Evolutionary conservation across 2,888 invertebrate genomes (phyloP).

Genomic region (Leptinotarsa juncta): DNA sequence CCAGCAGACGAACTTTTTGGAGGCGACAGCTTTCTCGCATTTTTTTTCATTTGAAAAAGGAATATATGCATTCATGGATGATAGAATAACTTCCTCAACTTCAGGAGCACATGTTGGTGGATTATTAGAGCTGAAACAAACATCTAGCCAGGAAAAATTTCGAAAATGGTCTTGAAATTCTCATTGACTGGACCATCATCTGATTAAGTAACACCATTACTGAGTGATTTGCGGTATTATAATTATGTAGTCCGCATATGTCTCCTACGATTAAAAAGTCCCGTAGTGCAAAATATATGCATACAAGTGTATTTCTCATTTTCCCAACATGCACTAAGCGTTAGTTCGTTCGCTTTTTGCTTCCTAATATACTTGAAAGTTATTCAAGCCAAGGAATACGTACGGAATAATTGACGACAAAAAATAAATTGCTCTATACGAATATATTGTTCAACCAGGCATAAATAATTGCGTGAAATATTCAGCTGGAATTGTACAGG

Average conservation of each 20-base stretch:
- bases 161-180: not conserved
- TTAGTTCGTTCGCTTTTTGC: conserved; percentile 8
- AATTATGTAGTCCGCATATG: conserved; percentile 11
- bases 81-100: too few relatives aligned
- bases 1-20: too few relatives aligned
- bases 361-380: conserved; percentile 10
- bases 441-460: conserved; percentile 4
- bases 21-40: too few relatives aligned
- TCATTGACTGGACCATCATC: not conserved
- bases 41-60: too few relatives aligned
- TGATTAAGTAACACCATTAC: not conserved
- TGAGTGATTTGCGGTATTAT: not conserved
- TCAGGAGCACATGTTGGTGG: too few relatives aligned
- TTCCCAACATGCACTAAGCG: not conserved
- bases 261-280: conserved; percentile 5
- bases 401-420: not conserved
- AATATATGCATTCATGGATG: too few relatives aligned
- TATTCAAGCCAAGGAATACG: not conserved
- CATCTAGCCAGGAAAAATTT: too few relatives aligned
- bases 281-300: not conserved
- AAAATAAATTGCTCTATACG: not conserved
- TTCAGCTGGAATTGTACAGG: not conserved
- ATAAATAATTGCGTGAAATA: conserved; percentile 2
- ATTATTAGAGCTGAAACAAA: too few relatives aligned
- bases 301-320: not conserved